Evolutionary conservation across 1,140 invertebrate species (phyloP), one percentile per base, ranked within the genome.

Genomic region (Nasonia longicornis): DNA sequence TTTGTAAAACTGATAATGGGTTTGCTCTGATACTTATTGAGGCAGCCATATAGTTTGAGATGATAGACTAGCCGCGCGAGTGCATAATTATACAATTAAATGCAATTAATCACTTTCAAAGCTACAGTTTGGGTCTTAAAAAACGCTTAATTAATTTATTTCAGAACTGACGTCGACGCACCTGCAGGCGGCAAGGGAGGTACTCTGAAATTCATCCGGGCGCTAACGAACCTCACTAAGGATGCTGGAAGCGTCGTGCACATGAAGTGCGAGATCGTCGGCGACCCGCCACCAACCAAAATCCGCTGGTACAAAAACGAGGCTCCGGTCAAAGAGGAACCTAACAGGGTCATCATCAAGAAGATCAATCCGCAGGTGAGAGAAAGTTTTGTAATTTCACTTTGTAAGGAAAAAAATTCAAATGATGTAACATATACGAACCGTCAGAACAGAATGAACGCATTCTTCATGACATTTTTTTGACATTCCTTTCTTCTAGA

Each of bases 231-330:
- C 85, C 84, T 93, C 20, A 95, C 94, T 3, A 92, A 92, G 83
- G 93, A 94, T 82, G 89, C 91, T 14, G 94, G 94, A 3, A 92
- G 93, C 35, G 90, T 88, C 2, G 92, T 94, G 3, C 92, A 92
- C 79, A 90, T 96, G 83, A 87, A 91, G 63, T 96, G 95, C 86
- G 94, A 95, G 86, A 94, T 94, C 11, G 93, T 94, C n/a, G 90
- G 92, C 31, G 93, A 94, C 63, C 89, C 93, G 0, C 90, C 92
- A 6, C 92, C 93, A n/a, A 90, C 85, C 0, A 91, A 90, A 75
- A 92, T 96, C 82, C 89, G 87, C 26, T 96, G 95, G 95, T 93
- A 91, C 84, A 94, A 94, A 86, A 94, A 95, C 86, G 92, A 93
- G 84, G 92, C 92, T 2, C 93, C 92, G 0, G 86, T 95, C 3